Conservation (phyloP, 2,888 invertebrate species). For the Pogonocherus hispidulus region DNA sequence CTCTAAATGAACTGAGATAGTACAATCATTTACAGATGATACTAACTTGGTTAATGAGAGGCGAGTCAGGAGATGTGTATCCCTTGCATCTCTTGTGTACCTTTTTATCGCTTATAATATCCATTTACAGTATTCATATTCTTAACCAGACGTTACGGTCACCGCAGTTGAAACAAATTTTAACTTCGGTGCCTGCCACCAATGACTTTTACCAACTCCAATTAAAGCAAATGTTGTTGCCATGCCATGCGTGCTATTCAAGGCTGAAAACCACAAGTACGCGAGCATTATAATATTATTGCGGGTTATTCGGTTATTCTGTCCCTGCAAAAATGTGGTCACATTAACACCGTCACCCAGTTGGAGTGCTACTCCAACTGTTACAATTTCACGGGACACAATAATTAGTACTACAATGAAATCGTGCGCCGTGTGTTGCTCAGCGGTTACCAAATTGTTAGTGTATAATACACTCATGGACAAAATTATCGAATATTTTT, state of each 20-base stretch:
- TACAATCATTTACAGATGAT: no score
- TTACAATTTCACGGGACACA: background rate
- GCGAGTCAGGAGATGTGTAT: no score
- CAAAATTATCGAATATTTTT: no score
- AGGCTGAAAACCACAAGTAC: background rate
- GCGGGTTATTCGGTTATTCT: background rate
- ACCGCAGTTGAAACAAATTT: no score
- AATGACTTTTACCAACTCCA: background rate
- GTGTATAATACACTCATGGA: background rate
- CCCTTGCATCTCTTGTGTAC: no score
- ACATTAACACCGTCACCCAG: background rate
- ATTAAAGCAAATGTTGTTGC: background rate
- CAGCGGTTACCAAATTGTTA: background rate
- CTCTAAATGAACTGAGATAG: no score
- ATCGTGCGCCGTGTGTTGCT: background rate
- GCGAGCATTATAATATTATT: background rate
- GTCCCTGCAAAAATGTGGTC: background rate
- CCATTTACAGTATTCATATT: no score
- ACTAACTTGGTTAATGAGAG: no score
- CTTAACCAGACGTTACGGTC: no score
- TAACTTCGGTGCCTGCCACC: no score
- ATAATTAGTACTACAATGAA: conserved; percentile 1
- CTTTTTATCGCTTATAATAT: no score
- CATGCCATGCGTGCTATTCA: background rate
- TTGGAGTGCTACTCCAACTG: background rate